Conservation (phyloP, 2,888 invertebrate species). For the Drosophila diplacantha region DNA sequence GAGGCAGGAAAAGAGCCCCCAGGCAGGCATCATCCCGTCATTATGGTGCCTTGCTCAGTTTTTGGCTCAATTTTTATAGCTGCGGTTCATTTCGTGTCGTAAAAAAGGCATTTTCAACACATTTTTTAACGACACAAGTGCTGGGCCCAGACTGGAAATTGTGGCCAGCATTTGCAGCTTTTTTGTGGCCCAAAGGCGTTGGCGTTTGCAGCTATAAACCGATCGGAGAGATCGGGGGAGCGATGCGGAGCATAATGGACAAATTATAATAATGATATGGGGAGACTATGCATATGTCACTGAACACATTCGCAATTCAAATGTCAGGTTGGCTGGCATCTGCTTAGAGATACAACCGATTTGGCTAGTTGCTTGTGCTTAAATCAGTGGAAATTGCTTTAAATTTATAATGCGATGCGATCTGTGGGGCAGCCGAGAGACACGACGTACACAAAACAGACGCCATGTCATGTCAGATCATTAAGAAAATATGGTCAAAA, state of each 20-base stretch:
- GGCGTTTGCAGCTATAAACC: slow-evolving; percentile 63
- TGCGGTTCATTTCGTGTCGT: slow-evolving; percentile 64
- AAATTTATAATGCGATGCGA: slow-evolving; percentile 47
- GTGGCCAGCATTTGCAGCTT: slow-evolving; percentile 63
- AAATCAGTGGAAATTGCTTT: slow-evolving; percentile 62
- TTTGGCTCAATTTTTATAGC: slow-evolving; percentile 58
- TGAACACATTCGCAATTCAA: slow-evolving; percentile 22
- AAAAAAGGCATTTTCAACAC: slow-evolving; percentile 68
- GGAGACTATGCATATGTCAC: slow-evolving; percentile 25
- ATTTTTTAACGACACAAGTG: slow-evolving; percentile 67
- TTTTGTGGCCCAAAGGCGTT: slow-evolving; percentile 66
- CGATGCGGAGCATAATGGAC: slow-evolving; percentile 48
- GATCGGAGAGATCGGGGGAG: neutral
- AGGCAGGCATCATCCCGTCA: slow-evolving; percentile 45
- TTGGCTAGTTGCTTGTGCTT: slow-evolving; percentile 51
- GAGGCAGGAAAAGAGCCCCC: slow-evolving; percentile 11
- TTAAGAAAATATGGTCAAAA: slow-evolving; percentile 71
- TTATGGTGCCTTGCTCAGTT: slow-evolving; percentile 42
- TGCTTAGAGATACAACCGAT: slow-evolving; percentile 15
- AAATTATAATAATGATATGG: slow-evolving; percentile 64
- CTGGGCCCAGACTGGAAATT: slow-evolving; percentile 49
- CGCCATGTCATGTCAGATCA: slow-evolving; percentile 69
- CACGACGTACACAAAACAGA: slow-evolving; percentile 44
- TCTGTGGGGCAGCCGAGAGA: slow-evolving; percentile 22
- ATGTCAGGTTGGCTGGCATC: slow-evolving; percentile 29